A percentile compares a stretch with the other conserved stretches of the same genome.
Evolutionary conservation across 2,113 vertebrate species (phyloP).

Genomic region (Urocynchramus pylzowi): DNA sequence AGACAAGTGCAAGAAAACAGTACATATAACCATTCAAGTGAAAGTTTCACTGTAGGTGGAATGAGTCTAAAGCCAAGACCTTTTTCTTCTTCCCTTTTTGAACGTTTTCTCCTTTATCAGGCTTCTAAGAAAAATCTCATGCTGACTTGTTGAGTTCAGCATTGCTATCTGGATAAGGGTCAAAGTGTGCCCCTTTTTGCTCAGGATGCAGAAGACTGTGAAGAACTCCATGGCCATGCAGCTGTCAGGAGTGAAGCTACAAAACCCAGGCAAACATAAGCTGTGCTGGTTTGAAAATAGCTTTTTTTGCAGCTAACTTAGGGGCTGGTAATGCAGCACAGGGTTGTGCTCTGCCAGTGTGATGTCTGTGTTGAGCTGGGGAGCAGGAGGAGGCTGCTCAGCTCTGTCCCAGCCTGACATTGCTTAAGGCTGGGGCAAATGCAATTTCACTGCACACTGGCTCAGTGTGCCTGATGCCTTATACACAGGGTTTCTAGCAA

Average conservation of each 20-base stretch:
- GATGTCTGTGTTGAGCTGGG: not conserved
- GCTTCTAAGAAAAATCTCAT: not conserved
- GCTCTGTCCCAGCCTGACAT: not conserved
- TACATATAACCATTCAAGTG: not conserved
- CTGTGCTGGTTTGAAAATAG: not conserved
- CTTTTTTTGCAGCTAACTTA: not conserved
- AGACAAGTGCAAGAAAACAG: not conserved
- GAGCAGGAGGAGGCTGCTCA: not conserved
- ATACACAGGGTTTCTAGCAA: not conserved
- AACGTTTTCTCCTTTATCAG: not conserved
- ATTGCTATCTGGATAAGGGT: not conserved
- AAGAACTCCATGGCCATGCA: not conserved
- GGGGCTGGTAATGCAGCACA: not conserved
- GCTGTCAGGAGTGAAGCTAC: not conserved
- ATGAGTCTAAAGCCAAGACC: not conserved
- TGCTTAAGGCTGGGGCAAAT: not conserved
- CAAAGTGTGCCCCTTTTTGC: not conserved
- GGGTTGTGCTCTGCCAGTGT: not conserved
- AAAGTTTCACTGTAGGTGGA: not conserved
- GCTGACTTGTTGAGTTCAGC: not conserved
- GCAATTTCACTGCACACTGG: not conserved
- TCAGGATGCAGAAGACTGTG: not conserved
- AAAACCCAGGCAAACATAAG: not conserved
- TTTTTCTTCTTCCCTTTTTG: not conserved
- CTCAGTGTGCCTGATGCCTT: not conserved